These are phyloP conservation scores for Ianthella basta DNA, from an alignment of 37 sponge, comb jelly and placozoan species.

Conservation along the genomic window DNA sequence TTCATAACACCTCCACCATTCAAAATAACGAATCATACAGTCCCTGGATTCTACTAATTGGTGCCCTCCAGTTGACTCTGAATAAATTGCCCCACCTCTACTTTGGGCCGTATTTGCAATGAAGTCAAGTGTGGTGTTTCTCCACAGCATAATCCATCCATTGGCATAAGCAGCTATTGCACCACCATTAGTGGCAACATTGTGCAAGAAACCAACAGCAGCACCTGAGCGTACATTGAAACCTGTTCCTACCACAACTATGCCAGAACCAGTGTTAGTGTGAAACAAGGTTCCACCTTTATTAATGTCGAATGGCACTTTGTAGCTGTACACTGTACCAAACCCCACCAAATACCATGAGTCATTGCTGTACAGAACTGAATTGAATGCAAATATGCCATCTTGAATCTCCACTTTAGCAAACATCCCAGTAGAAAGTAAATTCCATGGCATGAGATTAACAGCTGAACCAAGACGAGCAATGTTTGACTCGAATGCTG, in stretches of 20 bases:
- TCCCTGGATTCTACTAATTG: neutral
- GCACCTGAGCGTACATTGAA: neutral
- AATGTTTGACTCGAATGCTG: neutral
- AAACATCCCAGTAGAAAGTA: neutral
- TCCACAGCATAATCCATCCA: neutral
- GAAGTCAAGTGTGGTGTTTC: neutral
- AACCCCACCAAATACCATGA: neutral
- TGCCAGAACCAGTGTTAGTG: neutral
- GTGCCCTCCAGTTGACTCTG: neutral
- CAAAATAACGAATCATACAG: constrained; percentile 4
- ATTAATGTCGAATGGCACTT: neutral
- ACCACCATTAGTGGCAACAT: constrained; percentile 7
- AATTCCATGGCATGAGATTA: neutral
- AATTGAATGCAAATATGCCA: neutral
- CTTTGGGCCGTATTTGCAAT: neutral
- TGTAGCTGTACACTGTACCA: constrained; percentile 3
- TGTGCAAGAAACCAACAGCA: neutral
- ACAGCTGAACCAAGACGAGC: constrained; percentile 19
- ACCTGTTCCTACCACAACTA: neutral
- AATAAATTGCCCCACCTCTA: constrained; percentile 14
- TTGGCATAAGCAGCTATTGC: neutral
- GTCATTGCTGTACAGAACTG: neutral
- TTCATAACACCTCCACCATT: constrained; percentile 2
- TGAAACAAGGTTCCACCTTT: neutral
- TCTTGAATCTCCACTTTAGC: neutral